A percentile compares a stretch with the other conserved stretches of the same genome.
These are phyloP conservation scores for Adelognathus sp. DNA, from an alignment of 2,888 invertebrate genomes.

Conservation along the genomic window DNA sequence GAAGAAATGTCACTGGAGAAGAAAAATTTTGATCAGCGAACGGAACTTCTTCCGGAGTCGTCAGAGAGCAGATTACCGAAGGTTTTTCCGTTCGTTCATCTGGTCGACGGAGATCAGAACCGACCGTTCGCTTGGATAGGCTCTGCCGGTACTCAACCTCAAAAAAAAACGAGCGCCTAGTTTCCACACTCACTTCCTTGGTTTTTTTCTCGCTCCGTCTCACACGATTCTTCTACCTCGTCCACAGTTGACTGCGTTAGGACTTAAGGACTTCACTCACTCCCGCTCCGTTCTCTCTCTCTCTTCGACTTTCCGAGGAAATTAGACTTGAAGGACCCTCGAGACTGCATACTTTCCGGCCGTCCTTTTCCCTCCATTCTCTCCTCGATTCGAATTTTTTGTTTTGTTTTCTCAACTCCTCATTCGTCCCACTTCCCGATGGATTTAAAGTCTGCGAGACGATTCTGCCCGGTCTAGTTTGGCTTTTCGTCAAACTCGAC, in stretches of 20 bases:
- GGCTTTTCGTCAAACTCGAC: slow-evolving; percentile 46
- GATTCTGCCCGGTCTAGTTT: slow-evolving; percentile 15
- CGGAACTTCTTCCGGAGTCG: slow-evolving; percentile 23
- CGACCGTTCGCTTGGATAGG: slow-evolving; percentile 35
- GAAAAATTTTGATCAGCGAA: slow-evolving; percentile 45
- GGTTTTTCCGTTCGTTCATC: slow-evolving; percentile 48
- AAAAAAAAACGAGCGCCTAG: slow-evolving; percentile 47
- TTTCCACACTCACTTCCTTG: slow-evolving; percentile 25
- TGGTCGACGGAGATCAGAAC: slow-evolving; percentile 37
- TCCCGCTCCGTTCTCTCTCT: background rate
- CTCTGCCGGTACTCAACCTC: slow-evolving; percentile 50
- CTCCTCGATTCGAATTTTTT: slow-evolving; percentile 13
- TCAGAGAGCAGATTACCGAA: slow-evolving; percentile 49
- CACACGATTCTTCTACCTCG: slow-evolving; percentile 9
- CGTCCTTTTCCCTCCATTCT: slow-evolving; percentile 18
- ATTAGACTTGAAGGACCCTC: slow-evolving; percentile 58
- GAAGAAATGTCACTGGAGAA: slow-evolving; percentile 34
- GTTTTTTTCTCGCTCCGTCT: background rate
- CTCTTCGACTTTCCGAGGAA: slow-evolving; percentile 32
- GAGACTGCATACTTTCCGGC: slow-evolving; percentile 49
- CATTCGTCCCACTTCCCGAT: slow-evolving; percentile 47
- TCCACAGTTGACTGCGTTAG: slow-evolving; percentile 49
- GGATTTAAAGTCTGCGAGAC: slow-evolving; percentile 32
- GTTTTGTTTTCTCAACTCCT: slow-evolving; percentile 11
- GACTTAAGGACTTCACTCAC: slow-evolving; percentile 49